A percentile compares a stretch with the other conserved stretches of the same genome.
Conservation (phyloP, 2,113 vertebrate species). For the Triplophysa tibetana region DNA sequence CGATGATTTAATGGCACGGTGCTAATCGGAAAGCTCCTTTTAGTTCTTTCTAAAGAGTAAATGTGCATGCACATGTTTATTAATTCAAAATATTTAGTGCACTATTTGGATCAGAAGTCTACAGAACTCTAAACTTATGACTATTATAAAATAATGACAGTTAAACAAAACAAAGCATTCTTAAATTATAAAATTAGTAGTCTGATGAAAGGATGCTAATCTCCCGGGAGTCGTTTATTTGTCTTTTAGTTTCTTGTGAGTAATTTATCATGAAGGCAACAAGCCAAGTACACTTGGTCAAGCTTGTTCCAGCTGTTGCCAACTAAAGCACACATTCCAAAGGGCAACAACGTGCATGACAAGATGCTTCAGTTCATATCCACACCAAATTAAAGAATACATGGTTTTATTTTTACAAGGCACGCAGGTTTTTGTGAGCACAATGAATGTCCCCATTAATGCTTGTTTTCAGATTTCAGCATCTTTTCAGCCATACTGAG, state of each 20-base stretch:
- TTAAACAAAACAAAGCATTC: neutral
- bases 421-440: neutral
- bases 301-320: slow-evolving; percentile 13
- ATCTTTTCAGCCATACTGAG: neutral
- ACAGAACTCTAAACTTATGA: neutral
- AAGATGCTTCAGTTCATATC: slow-evolving; percentile 6
- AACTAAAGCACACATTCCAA: slow-evolving; percentile 28
- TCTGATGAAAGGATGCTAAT: neutral
- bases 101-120: neutral
- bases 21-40: neutral
- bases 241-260: slow-evolving; percentile 28
- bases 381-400: slow-evolving; percentile 13
- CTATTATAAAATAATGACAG: neutral
- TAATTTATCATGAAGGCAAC: slow-evolving; percentile 22
- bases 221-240: slow-evolving; percentile 10
- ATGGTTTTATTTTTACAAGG: slow-evolving; percentile 17
- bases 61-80: neutral
- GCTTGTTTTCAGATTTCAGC: neutral
- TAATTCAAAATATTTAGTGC: neutral
- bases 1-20: neutral
- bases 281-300: slow-evolving; percentile 37
- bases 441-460: slow-evolving; percentile 19
- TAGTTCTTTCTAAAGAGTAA: neutral
- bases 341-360: slow-evolving; percentile 25
- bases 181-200: neutral